These are phyloP conservation scores for Anser cygnoides DNA, from an alignment of 2,113 vertebrate genomes.

Conservation along the genomic window DNA sequence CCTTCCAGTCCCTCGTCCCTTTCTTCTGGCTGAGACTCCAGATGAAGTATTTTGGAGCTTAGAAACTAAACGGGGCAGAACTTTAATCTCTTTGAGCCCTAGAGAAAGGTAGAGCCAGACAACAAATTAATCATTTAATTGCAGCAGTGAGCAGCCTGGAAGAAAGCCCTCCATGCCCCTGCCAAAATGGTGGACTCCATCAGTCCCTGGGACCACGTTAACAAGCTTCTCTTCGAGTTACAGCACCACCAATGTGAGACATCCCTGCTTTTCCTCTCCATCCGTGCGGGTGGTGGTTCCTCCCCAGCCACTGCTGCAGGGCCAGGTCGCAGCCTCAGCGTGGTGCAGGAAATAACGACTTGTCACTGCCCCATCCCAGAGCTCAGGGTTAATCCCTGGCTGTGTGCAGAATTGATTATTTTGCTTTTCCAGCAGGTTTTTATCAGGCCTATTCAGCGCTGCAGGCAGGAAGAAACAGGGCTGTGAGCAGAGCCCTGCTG, in stretches of 20 bases:
- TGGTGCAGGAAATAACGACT: too few relatives aligned
- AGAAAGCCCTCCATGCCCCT: neutral
- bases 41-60: neutral
- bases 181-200: accelerated
- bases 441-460: neutral
- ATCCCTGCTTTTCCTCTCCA: accelerated
- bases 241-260: accelerated
- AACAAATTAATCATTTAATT: neutral
- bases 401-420: neutral
- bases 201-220: accelerated
- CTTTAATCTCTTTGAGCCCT: neutral
- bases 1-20: neutral
- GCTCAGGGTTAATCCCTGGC: neutral
- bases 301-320: neutral
- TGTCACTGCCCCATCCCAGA: neutral
- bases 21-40: neutral
- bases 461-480: neutral
- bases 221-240: neutral
- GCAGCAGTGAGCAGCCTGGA: neutral
- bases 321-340: neutral
- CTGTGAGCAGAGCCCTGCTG: neutral
- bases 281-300: accelerated
- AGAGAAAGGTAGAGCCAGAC: neutral
- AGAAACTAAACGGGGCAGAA: neutral
- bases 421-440: neutral